Evolutionary conservation across 1,140 invertebrate species (phyloP), one percentile per base, ranked within the genome.

Genomic region (Tetramorium alpestre): DNA sequence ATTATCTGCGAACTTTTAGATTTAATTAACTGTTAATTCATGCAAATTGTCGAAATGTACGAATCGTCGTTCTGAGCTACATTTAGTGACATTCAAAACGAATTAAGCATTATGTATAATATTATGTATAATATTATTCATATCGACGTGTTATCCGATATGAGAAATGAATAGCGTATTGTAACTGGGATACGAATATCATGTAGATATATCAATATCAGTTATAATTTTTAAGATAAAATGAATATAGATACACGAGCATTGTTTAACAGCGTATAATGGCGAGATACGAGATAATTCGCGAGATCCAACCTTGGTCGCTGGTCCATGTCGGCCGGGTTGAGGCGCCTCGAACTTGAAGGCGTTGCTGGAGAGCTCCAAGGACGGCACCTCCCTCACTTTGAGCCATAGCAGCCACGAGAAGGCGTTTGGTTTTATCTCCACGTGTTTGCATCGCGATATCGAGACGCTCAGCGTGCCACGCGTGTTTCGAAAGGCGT

Each of bases 271-370:
- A 58, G 5, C 10, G 7, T n/a, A 49, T 25, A 56, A 82, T 47
- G 5, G 6, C 51, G 22, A 56, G 58, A 58, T 6, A 11, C 13
- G n/a, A n/a, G 11, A 54, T 44, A 58, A 58, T 60, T 73, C 3
- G 25, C 2, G 13, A 60, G n/a, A 47, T 54, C 60, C 60, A 87
- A 97, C 96, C 95, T 96, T 96, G 67, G 96, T 96, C 75, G 96
- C 95, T 90, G 96, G 95, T 90, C 96, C 96, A 93, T 96, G 96
- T 33, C 95, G 92, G 8, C 95, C 95, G 49, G 94, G 93, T 54
- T 93, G 95, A 69, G 96, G 95, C 88, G 95, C 94, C 76, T 97
- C 96, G 80, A 97, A 95, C 85, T 96, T 96, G 92, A 97, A 97
- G 0, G 97, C 95, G 49, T 96, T 96, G 60, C 95, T 95, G 7